A percentile compares a stretch with the other conserved stretches of the same genome.
These are phyloP conservation scores for Nasonia oneida DNA, from an alignment of 2,888 invertebrate genomes.

Conservation along the genomic window DNA sequence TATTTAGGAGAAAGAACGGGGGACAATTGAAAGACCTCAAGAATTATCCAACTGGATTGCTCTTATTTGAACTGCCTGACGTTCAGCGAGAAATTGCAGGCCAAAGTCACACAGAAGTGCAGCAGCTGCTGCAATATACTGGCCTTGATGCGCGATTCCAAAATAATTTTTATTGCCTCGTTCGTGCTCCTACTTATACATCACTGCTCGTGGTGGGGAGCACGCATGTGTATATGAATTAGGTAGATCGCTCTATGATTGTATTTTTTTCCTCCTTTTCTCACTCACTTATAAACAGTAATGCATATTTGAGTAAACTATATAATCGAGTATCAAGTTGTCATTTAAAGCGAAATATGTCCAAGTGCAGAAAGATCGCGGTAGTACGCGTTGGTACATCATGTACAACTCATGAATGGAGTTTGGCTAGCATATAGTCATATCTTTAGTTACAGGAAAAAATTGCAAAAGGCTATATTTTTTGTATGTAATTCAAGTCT, in stretches of 20 bases:
- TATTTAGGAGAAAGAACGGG: neutral
- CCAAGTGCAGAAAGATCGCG: neutral
- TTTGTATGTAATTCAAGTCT: neutral
- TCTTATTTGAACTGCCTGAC: neutral
- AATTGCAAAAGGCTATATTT: neutral
- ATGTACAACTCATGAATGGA: neutral
- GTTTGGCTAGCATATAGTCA: neutral
- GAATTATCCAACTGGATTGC: neutral
- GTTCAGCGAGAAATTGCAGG: neutral
- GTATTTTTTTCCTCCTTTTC: too few relatives aligned
- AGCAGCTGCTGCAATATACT: neutral
- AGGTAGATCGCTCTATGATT: neutral
- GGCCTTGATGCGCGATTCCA: neutral
- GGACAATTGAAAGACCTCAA: neutral
- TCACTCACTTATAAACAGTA: too few relatives aligned
- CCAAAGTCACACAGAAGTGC: neutral
- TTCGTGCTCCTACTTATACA: neutral
- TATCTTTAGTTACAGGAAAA: neutral
- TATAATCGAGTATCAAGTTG: neutral
- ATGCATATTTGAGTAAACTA: neutral
- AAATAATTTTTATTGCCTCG: constrained; percentile 15
- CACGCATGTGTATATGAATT: neutral
- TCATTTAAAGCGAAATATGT: neutral
- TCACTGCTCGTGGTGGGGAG: neutral
- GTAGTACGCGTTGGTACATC: too few relatives aligned